Evolutionary conservation across 2,113 vertebrate species (phyloP), one percentile per base, ranked within the genome.

Genomic region (Anhinga rufa): DNA sequence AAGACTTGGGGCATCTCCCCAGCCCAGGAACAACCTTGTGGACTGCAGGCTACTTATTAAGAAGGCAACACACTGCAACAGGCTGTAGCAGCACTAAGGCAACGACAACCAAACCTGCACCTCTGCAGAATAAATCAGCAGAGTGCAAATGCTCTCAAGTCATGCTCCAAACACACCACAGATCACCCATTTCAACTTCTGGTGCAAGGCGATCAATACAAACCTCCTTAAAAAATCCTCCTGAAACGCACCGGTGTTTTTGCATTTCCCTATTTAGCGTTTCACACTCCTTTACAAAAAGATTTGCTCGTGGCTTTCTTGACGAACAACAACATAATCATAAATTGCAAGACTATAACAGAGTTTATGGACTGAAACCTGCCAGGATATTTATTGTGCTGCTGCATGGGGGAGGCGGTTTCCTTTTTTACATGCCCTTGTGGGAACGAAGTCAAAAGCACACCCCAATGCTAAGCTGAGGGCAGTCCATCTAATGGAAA

Each of bases 341-440:
- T 96, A 94, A 92, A 90, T 49, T 24, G 49, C 19, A 29, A 54
- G 70, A 92, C 82, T 82, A 36, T 72, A 96, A 76, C 60, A 49
- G 74, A 58, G 86, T 94, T 93, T 87, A 88, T 76, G 66, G 70
- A 48, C 70, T 69, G 79, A 76, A 48, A 84, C 85, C 48, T 86
- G 74, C 60, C 44, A 86, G 60, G 60, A 62, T 92, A 93, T 83
- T 93, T 86, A 86, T 71, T 62, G 21, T 34, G 49, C 58, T 78
- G 85, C 72, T 70, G 69, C 69, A 61, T 1, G 5, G 60, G 60
- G 36, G 78, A 93, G 34, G 60, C 2, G 2, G 77, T 55, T 95
- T 93, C 52, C n/a, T 64, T 92, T 84, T 69, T 82, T 9, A 76
- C 6, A 0, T 44, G 68, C 29, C 58, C 77, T 82, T 79, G 58